phyloP scores from a whole-genome alignment of 2,888 invertebrate species.

The Labia minor region DNA sequence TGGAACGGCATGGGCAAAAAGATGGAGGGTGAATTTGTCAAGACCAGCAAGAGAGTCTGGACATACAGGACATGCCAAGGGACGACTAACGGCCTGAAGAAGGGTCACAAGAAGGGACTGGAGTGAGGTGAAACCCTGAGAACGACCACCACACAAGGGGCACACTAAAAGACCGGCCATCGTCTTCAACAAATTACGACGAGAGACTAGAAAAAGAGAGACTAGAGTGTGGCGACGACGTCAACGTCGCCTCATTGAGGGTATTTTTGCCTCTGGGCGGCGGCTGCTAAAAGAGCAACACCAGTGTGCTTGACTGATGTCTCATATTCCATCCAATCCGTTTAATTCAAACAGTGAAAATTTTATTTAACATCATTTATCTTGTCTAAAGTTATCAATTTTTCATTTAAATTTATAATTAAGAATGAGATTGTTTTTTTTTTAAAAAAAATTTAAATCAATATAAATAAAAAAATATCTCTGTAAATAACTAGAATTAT shows the following conservation, averaged over 20 bases:
- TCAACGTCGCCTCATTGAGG: not conserved
- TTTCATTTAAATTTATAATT: too few relatives aligned
- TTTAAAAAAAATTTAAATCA: too few relatives aligned
- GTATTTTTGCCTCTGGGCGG: not conserved
- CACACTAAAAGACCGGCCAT: slow-evolving; percentile 46
- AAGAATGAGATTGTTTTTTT: too few relatives aligned
- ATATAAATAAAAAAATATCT: too few relatives aligned
- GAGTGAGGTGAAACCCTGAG: slow-evolving; percentile 59
- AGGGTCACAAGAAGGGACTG: slow-evolving; percentile 59
- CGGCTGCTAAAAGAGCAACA: not conserved
- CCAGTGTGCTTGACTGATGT: not conserved
- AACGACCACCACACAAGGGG: slow-evolving; percentile 51
- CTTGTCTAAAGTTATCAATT: too few relatives aligned
- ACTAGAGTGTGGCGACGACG: not conserved
- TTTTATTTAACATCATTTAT: too few relatives aligned
- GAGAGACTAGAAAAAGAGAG: not conserved
- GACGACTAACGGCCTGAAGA: slow-evolving; percentile 63
- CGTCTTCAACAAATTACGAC: not conserved
- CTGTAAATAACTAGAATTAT: too few relatives aligned
- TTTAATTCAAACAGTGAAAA: too few relatives aligned
- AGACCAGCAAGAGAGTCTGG: slow-evolving; percentile 61
- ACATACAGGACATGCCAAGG: slow-evolving; percentile 66
- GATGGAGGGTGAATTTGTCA: slow-evolving; percentile 72
- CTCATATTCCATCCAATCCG: not conserved
- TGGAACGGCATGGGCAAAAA: slow-evolving; percentile 56